Base-by-base conservation (phyloP, 2,113 vertebrate genomes). In the Hippotragus niger region DNA sequence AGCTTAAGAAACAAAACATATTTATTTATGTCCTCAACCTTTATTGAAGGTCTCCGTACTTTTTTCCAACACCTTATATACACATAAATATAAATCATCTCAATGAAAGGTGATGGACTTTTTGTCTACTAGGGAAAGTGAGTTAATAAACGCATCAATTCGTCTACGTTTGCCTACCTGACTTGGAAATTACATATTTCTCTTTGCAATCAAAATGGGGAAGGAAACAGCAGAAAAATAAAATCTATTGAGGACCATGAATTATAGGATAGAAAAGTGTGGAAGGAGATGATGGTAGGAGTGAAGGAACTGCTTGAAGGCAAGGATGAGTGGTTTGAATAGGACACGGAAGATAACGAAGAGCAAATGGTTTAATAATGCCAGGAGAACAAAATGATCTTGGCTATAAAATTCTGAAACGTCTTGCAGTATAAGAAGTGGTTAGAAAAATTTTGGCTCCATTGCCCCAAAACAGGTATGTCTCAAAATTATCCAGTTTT, bases 401-500 rank as follows among this genome's bases (percentile, higher is more conserved):
- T 93, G 45, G 27, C 7, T 33, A 64, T 6, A 76, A 52, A n/a
- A 67, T 33, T 94, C 43, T 76, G 33, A 90, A 97, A 43, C 29
- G 5, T 33, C 15, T 36, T 33, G 2, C 23, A 78, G 15, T n/a
- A 6, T 27, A 88, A 90, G 60, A 17, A 50, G 29, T 62, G n/a
- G 9, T 88, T 67, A 94, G 8, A 88, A 81, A 57, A 87, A 31
- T 2, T 90, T 84, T 74, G 21, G n/a, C 31, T 90, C 36, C n/a
- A 58, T 57, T 90, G n/a, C 6, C n/a, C 78, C 33, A 95, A 74
- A 89, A n/a, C 31, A 92, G 57, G 16, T 71, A 62, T 47, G 83
- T 33, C 91, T 97, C 55, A 90, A 83, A 94, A 0, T 95, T 83
- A 80, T 31, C 43, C 16, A n/a, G n/a, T 87, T 97, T 62, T 91